Conservation (phyloP, 1,140 invertebrate species). For the Himalopsyche phryganea region DNA sequence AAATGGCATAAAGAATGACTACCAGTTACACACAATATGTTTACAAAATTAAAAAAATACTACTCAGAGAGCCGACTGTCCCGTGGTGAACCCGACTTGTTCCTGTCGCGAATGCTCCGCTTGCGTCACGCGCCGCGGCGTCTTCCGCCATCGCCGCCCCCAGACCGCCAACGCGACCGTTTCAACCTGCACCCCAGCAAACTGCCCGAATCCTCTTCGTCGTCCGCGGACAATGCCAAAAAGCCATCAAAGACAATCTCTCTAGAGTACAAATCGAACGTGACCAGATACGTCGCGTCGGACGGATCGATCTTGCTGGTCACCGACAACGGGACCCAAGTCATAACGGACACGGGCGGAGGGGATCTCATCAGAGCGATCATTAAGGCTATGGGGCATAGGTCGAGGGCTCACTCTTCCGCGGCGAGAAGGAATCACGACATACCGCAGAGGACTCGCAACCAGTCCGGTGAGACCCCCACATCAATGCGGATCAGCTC, state of each 20-base stretch:
- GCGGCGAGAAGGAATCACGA: conserved; percentile 39
- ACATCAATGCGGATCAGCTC: not conserved
- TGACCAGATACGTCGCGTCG: conserved; percentile 47
- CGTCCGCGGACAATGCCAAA: conserved; percentile 37
- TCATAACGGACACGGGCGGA: conserved; percentile 50
- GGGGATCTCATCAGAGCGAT: conserved; percentile 50
- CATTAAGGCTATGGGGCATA: conserved; percentile 41
- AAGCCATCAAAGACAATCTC: conserved; percentile 36
- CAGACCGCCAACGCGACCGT: conserved; percentile 28
- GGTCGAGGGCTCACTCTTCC: conserved; percentile 42
- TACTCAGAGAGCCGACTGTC: conserved; percentile 11
- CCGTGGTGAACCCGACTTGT: conserved; percentile 25
- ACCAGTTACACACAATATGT: no score
- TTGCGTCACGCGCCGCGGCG: conserved; percentile 21
- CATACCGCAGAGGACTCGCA: conserved; percentile 20
- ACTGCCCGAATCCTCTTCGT: conserved; percentile 31
- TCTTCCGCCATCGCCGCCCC: conserved; percentile 12
- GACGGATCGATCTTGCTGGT: conserved; percentile 52
- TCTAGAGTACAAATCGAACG: conserved; percentile 35
- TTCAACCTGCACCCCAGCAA: conserved; percentile 36
- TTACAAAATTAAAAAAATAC: no score
- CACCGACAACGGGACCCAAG: conserved; percentile 52
- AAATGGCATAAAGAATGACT: no score
- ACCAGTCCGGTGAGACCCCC: conserved; percentile 42
- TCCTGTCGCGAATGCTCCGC: conserved; percentile 24